Percentiles rank a stretch among this genome's conserved stretches.
Evolutionary conservation across 2,113 vertebrate genomes (phyloP).

Genomic region (Pelobates fuscus): DNA sequence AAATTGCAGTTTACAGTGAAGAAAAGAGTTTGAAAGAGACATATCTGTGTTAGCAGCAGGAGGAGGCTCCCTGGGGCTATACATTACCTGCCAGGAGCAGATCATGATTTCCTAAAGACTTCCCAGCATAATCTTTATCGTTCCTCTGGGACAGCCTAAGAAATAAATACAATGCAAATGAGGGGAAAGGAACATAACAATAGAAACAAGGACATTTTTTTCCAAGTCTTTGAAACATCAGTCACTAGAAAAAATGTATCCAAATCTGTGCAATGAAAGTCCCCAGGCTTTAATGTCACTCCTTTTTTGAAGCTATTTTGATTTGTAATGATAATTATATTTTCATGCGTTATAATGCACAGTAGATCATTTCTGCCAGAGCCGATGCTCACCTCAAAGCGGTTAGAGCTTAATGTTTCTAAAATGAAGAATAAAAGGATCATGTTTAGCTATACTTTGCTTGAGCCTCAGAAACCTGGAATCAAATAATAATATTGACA

Average conservation of each 20-base stretch:
- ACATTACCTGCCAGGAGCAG: slow-evolving; percentile 30
- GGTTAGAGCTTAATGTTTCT: slow-evolving; percentile 8
- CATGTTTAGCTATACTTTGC: background rate
- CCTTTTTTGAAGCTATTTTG: slow-evolving; percentile 38
- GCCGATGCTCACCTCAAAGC: slow-evolving; percentile 28
- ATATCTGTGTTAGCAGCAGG: slow-evolving; percentile 15
- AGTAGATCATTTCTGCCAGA: slow-evolving; percentile 28
- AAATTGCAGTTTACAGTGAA: slow-evolving; percentile 41
- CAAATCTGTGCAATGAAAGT: slow-evolving; percentile 39
- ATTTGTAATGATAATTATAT: slow-evolving; percentile 41
- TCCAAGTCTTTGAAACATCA: background rate
- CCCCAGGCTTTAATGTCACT: slow-evolving; percentile 29
- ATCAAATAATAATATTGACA: too few species aligned
- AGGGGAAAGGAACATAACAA: slow-evolving; percentile 48
- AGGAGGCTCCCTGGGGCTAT: slow-evolving; percentile 30
- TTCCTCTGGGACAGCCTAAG: slow-evolving; percentile 41
- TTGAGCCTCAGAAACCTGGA: background rate
- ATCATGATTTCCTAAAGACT: slow-evolving; percentile 43
- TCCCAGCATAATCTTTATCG: slow-evolving; percentile 28
- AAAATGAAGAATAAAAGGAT: background rate
- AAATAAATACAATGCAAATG: slow-evolving; percentile 44
- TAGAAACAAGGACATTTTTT: slow-evolving; percentile 47
- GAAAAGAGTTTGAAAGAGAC: background rate
- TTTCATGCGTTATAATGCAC: slow-evolving; percentile 31
- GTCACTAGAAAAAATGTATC: slow-evolving; percentile 20